phyloP scores from a whole-genome alignment of 2,888 invertebrate species.

The Dyspetes luteomarginatus region DNA sequence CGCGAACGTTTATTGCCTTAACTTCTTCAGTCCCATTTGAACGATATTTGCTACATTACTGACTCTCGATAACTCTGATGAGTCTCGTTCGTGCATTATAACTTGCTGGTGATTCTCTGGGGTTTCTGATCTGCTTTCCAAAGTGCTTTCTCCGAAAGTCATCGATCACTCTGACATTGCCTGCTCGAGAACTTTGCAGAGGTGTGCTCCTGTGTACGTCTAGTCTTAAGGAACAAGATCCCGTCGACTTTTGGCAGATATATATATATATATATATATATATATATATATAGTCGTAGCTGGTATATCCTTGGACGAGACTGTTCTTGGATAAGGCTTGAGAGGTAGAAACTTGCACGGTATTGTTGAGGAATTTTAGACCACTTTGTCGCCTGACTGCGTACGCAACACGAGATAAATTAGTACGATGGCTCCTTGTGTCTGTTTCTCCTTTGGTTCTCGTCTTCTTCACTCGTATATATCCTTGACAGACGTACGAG shows the following conservation, averaged over 20 bases:
- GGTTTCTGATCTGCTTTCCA: not conserved
- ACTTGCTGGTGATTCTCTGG: not conserved
- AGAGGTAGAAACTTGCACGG: slow-evolving; percentile 17
- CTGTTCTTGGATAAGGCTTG: slow-evolving; percentile 11
- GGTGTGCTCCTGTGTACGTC: not conserved
- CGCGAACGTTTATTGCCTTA: no score
- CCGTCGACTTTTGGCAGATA: not conserved
- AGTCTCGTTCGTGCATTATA: not conserved
- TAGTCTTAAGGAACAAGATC: slow-evolving; percentile 5
- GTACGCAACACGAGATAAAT: slow-evolving; percentile 7
- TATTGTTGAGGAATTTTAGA: slow-evolving; percentile 21
- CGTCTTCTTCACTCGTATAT: not conserved
- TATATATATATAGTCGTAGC: not conserved
- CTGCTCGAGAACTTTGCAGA: not conserved
- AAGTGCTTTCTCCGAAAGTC: not conserved
- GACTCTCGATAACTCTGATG: not conserved
- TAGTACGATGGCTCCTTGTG: slow-evolving; percentile 5
- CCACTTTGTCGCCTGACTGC: slow-evolving; percentile 47
- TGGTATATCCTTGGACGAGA: not conserved
- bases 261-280: slow-evolving; percentile 9
- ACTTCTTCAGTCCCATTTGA: no score
- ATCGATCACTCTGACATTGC: not conserved
- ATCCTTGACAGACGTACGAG: not conserved
- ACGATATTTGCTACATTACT: no score
- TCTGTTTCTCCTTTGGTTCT: slow-evolving; percentile 12